Percentiles rank a stretch among this genome's conserved stretches.
Conservation (phyloP, 2,113 vertebrate species). For the Antechinus flavipes region DNA sequence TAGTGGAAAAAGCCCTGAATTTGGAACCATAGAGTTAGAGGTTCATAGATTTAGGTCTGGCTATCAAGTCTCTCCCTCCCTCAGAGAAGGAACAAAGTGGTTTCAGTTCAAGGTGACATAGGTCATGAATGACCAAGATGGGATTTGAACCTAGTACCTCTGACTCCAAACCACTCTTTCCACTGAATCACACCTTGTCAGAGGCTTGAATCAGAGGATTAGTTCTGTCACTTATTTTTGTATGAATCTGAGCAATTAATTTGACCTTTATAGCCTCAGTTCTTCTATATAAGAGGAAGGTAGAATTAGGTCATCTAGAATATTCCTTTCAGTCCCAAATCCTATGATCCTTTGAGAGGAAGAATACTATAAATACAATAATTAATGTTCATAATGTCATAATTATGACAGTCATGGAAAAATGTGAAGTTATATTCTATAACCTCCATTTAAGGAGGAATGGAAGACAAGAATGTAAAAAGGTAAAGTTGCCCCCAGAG, state of each 20-base stretch:
- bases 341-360: not conserved
- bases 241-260: not conserved
- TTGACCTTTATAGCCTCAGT: not conserved
- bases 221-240: not conserved
- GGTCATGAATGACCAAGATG: not conserved
- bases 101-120: not conserved
- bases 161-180: not conserved
- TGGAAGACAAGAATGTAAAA: not conserved
- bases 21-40: not conserved
- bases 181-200: not conserved
- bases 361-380: not conserved
- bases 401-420: constrained; percentile 2
- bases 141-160: not conserved
- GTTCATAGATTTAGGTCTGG: not conserved
- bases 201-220: not conserved
- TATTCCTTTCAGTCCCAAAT: not conserved
- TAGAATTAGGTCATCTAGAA: not conserved
- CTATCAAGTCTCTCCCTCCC: not conserved
- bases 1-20: not conserved
- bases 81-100: not conserved
- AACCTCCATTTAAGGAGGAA: not conserved
- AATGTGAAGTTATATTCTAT: not conserved
- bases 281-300: not conserved
- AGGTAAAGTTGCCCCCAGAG: not conserved
- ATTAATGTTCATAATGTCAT: not conserved